Percentiles rank a stretch among this genome's conserved stretches.
phyloP scores from a whole-genome alignment of 2,888 invertebrate genomes.

The Poecilobothrus nobilitatus region DNA sequence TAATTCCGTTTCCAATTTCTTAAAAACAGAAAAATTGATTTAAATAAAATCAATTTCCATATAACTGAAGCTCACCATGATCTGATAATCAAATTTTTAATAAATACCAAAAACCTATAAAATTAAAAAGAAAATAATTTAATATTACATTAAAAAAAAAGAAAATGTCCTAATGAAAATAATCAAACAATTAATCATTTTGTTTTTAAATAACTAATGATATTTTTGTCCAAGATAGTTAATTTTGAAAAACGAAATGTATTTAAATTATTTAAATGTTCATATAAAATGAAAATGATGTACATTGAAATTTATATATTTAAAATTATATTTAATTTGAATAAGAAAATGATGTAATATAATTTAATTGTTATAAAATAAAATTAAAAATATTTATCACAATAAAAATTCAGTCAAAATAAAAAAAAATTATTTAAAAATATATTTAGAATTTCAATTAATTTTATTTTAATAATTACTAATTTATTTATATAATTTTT shows the following conservation, averaged over 20 bases:
- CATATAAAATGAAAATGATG: not conserved
- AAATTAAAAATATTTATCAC: not conserved
- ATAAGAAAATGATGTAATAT: not conserved
- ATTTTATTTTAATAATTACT: not conserved
- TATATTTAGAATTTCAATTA: no score
- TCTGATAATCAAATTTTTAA: not conserved
- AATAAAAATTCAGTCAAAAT: not conserved
- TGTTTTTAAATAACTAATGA: not conserved
- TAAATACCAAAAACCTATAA: not conserved
- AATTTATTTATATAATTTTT: not conserved
- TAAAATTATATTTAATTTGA: not conserved
- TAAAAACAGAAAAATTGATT: not conserved
- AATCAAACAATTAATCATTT: no score
- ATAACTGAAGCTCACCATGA: not conserved
- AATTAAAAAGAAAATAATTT: no score
- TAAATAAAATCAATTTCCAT: not conserved
- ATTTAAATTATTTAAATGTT: not conserved
- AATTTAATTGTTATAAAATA: constrained; percentile 2
- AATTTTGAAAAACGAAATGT: not conserved
- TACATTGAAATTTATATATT: not conserved
- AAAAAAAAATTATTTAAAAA: not conserved
- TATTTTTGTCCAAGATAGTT: not conserved
- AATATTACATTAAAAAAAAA: not conserved
- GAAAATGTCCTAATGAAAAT: no score
- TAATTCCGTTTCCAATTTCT: not conserved